Evolutionary conservation across 2,797 vertebrate genomes (phyloP).

Genomic region (Melanotaenia trifasciata): DNA sequence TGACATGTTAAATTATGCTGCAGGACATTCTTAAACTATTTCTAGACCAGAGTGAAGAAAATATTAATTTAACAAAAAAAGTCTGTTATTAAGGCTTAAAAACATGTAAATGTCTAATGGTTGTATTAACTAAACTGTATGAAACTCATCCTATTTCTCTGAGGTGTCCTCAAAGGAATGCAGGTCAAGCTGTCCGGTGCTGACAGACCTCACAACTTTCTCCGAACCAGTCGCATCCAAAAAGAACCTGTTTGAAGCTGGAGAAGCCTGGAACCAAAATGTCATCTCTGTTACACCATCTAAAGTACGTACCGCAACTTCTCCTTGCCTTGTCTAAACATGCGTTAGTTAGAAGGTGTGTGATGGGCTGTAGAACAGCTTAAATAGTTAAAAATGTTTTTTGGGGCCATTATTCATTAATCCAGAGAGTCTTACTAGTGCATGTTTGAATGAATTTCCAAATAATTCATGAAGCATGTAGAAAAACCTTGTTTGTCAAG

Average conservation of each 20-base stretch:
- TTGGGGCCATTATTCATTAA: neutral
- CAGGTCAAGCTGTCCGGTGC: constrained; percentile 73
- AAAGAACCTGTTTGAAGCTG: constrained; percentile 90
- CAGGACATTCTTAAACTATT: no score
- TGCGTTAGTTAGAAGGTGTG: no score
- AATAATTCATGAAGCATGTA: neutral
- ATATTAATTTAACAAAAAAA: no score
- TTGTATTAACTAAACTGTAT: neutral
- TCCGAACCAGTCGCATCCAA: constrained; percentile 86
- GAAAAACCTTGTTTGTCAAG: neutral
- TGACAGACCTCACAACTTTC: constrained; percentile 82
- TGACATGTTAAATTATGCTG: no score
- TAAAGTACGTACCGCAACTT: constrained; percentile 76
- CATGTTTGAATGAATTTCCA: no score
- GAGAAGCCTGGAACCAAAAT: constrained; percentile 85
- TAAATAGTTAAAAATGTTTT: neutral
- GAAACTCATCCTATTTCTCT: neutral
- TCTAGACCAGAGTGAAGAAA: no score
- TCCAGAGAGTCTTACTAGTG: neutral
- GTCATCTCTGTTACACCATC: constrained; percentile 58
- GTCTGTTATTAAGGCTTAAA: neutral
- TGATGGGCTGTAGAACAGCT: neutral
- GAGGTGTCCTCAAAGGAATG: constrained; percentile 85
- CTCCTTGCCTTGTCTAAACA: neutral
- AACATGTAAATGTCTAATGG: neutral